Evolutionary conservation across 2,888 invertebrate species (phyloP).

Genomic region (Tinea semifulvella): DNA sequence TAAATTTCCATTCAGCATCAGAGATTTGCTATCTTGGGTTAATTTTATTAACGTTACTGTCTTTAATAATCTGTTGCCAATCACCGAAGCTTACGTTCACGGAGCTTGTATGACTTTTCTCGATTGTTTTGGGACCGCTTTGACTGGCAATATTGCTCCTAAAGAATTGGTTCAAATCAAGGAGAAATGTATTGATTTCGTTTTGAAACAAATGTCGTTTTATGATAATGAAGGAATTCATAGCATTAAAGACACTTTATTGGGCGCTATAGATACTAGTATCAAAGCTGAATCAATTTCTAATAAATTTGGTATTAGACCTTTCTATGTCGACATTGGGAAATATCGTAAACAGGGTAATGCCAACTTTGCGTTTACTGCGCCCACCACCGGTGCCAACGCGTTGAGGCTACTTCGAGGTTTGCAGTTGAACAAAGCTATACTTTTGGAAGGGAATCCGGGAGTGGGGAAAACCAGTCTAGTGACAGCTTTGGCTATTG

Average conservation of each 20-base stretch:
- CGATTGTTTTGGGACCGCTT: constrained; percentile 89
- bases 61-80: constrained; percentile 43
- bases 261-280: constrained; percentile 36
- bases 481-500: constrained; percentile 87
- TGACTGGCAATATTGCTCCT: constrained; percentile 74
- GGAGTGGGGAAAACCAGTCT: constrained; percentile 98
- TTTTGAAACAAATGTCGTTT: constrained; percentile 60
- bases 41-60: constrained; percentile 81
- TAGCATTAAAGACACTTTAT: constrained; percentile 34
- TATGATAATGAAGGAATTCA: constrained; percentile 44
- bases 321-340: constrained; percentile 77
- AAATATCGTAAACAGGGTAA: no score
- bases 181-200: constrained; percentile 61
- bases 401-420: constrained; percentile 86
- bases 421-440: constrained; percentile 89
- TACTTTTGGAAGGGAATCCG: constrained; percentile 96
- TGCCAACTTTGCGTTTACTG: constrained; percentile 77
- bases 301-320: constrained; percentile 75
- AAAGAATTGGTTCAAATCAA: constrained; percentile 51
- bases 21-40: constrained; percentile 94
- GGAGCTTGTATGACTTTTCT: constrained; percentile 92
- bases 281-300: constrained; percentile 40
- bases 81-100: constrained; percentile 80
- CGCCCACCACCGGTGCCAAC: constrained; percentile 84
- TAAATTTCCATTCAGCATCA: constrained; percentile 85